Percentiles rank a stretch among this genome's conserved stretches.
Conservation (phyloP, 2,888 invertebrate genomes). For the Phaonia tiefii region DNA sequence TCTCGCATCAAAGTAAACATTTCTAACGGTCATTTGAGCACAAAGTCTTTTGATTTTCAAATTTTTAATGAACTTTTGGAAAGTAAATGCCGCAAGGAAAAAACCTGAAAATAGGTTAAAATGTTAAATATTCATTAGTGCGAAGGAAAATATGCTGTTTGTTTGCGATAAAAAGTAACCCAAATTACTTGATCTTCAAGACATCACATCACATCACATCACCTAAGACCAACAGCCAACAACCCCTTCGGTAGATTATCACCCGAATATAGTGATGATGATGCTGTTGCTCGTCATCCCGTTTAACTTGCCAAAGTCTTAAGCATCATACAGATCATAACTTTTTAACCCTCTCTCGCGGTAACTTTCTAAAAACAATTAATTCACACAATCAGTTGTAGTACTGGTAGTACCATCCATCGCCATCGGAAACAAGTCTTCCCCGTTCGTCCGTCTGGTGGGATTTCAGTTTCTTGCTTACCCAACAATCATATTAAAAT, state of each 20-base stretch:
- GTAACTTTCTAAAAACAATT: slow-evolving; percentile 46
- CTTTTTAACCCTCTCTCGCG: slow-evolving; percentile 58
- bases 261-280: slow-evolving; percentile 19
- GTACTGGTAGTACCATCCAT: neutral
- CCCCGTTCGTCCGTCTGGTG: slow-evolving; percentile 31
- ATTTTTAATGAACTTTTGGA: slow-evolving; percentile 24
- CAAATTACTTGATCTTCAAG: slow-evolving; percentile 11
- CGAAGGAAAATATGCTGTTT: slow-evolving; percentile 34
- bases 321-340: slow-evolving; percentile 47
- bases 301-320: slow-evolving; percentile 13
- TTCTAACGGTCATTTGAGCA: slow-evolving; percentile 46
- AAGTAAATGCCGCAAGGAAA: slow-evolving; percentile 22
- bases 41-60: neutral
- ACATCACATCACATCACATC: neutral
- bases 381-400: slow-evolving; percentile 47
- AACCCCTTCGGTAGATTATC: slow-evolving; percentile 42
- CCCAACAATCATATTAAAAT: slow-evolving; percentile 64
- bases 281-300: slow-evolving; percentile 27
- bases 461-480: slow-evolving; percentile 55
- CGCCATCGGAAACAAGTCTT: neutral
- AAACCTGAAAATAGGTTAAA: slow-evolving; percentile 40
- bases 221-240: slow-evolving; percentile 45
- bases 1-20: neutral
- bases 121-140: slow-evolving; percentile 41
- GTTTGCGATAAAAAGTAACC: slow-evolving; percentile 27